Evolutionary conservation across 2,888 invertebrate species (phyloP), one percentile per base, ranked within the genome.

Genomic region (Caenorhabditis angaria): DNA sequence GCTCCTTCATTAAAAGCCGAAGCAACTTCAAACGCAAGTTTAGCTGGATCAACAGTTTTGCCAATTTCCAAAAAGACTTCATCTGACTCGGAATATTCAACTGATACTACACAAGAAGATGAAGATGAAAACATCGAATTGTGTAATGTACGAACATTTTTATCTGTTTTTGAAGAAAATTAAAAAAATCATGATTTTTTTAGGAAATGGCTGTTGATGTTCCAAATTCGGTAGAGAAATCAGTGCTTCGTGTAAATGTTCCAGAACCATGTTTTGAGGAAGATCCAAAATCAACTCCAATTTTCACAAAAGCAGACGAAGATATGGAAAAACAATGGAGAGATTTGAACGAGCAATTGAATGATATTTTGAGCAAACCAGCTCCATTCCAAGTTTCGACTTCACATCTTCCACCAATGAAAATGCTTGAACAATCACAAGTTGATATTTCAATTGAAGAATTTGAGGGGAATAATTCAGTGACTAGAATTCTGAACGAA

Each of bases 361-460:
- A 66, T 25, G 61, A 63, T 2, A 35, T 71, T n/a, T 48, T 71
- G 56, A 71, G 59, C 22, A 60, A 22, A 1, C 66, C 71, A 12
- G 59, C 71, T 25, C 71, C 71, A 57, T 71, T 71, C 48, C 62
- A 71, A 63, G 66, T 71, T 20, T 71, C 71, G 24, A 60, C 66
- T 2, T 60, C 66, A 14, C 71, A 66, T 57, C 61, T 71, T n/a
- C 66, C 66, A 56, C 65, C 66, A 55, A 66, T 71, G 62, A 59
- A 59, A n/a, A 51, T 27, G 27, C 18, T 54, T 14, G 25, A 20
- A 28, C 24, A n/a, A n/a, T 27, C 27, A 24, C 70, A 65, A 48
- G 57, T 65, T 24, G 41, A 41, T 41, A 41, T 41, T 12, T 41
- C 47, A n/a, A 25, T 47, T 18, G 71, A 66, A 22, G 71, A 71